Evolutionary conservation across 2,797 vertebrate species (phyloP).

Genomic region (Coregonus suidteri): DNA sequence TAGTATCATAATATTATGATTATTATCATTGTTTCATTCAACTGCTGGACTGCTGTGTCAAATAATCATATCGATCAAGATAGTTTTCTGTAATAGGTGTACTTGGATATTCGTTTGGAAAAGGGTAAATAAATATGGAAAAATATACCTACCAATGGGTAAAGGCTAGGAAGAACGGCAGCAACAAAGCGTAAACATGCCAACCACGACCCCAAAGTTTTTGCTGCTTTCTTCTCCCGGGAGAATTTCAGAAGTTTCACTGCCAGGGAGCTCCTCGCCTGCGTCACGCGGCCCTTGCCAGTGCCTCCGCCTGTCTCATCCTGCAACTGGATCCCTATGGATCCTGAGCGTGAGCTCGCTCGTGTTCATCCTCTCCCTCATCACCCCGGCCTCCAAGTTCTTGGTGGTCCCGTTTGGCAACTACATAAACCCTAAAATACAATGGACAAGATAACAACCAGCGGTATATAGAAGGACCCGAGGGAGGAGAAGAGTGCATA

Average conservation of each 20-base stretch:
- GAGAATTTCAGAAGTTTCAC: constrained; percentile 93
- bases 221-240: constrained; percentile 94
- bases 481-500: constrained; percentile 97
- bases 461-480: constrained; percentile 95
- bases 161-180: constrained; percentile 94
- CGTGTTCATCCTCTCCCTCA: constrained; percentile 93
- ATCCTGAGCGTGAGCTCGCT: constrained; percentile 93
- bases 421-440: constrained; percentile 95
- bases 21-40: no score
- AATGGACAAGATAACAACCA: constrained; percentile 93
- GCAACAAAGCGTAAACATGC: constrained; percentile 94
- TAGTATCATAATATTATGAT: no score
- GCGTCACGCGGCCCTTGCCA: constrained; percentile 79
- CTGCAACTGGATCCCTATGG: constrained; percentile 84
- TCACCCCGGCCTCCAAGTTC: constrained; percentile 94
- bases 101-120: not conserved
- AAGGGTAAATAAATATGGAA: not conserved
- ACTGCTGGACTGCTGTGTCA: no score
- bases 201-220: constrained; percentile 92
- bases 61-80: no score
- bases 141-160: constrained; percentile 84
- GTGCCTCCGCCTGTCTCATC: constrained; percentile 75
- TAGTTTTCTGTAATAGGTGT: no score
- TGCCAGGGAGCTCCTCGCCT: constrained; percentile 87
- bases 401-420: constrained; percentile 94